Percentiles rank a stretch among this genome's conserved stretches.
phyloP scores from a whole-genome alignment of 2,797 vertebrate genomes.

The Dendrocincla tyrannina region DNA sequence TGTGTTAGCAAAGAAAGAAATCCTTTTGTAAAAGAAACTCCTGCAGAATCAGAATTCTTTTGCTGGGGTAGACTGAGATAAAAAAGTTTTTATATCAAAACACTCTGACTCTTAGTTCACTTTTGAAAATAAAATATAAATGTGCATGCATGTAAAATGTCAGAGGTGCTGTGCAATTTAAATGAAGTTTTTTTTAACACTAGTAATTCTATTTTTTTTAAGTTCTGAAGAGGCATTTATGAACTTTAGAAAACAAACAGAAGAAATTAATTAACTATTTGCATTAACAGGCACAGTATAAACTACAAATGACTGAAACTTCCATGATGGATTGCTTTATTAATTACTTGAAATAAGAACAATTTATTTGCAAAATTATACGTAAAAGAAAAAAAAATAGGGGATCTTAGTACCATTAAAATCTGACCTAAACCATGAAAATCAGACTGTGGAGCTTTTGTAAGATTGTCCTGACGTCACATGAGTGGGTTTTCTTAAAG shows the following conservation, averaged over 20 bases:
- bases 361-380: background rate
- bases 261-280: background rate
- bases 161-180: background rate
- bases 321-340: background rate
- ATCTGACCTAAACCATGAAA: background rate
- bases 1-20: background rate
- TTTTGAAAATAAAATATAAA: background rate
- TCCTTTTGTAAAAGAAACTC: background rate
- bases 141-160: background rate
- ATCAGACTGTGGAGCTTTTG: background rate
- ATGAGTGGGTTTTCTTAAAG: background rate
- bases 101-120: background rate
- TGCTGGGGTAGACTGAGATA: background rate
- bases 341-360: background rate
- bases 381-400: background rate
- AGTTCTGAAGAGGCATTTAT: background rate
- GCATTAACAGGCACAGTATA: background rate
- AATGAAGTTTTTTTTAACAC: background rate
- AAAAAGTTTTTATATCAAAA: background rate
- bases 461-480: background rate
- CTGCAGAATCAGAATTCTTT: background rate
- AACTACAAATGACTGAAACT: background rate
- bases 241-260: background rate
- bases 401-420: background rate
- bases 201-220: background rate